Percentiles rank a stretch among this genome's conserved stretches.
These are phyloP conservation scores for Rhineura floridana DNA, from an alignment of 2,113 vertebrate genomes.

Conservation along the genomic window DNA sequence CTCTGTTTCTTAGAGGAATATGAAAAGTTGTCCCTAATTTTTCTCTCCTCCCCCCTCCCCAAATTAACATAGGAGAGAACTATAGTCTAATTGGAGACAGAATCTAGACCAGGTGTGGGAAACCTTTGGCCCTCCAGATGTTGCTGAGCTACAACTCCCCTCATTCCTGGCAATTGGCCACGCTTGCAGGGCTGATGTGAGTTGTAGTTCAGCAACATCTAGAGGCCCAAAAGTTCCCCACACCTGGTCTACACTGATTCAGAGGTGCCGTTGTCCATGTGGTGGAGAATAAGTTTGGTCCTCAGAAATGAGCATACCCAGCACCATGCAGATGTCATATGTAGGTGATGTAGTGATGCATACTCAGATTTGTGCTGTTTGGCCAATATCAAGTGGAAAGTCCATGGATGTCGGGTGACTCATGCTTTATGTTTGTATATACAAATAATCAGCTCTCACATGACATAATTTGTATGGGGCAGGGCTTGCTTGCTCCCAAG, in stretches of 20 bases:
- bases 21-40: not conserved
- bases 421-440: not conserved
- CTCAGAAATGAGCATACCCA: not conserved
- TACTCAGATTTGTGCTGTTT: not conserved
- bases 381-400: too few relatives aligned
- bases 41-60: not conserved
- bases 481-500: not conserved
- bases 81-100: too few relatives aligned
- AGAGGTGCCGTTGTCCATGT: too few relatives aligned
- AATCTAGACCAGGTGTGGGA: too few relatives aligned
- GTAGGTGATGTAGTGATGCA: not conserved
- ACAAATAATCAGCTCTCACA: not conserved
- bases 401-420: not conserved
- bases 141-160: too few relatives aligned
- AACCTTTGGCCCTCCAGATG: too few relatives aligned
- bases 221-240: too few relatives aligned
- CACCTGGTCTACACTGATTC: too few relatives aligned
- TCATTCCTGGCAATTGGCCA: too few relatives aligned
- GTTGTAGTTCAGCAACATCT: too few relatives aligned
- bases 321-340: not conserved
- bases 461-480: not conserved
- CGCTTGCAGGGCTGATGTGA: too few relatives aligned
- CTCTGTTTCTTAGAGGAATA: not conserved
- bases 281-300: not conserved
- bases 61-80: too few relatives aligned